Conservation (phyloP, 2,888 invertebrate genomes). For the Eupithecia inturbata region DNA sequence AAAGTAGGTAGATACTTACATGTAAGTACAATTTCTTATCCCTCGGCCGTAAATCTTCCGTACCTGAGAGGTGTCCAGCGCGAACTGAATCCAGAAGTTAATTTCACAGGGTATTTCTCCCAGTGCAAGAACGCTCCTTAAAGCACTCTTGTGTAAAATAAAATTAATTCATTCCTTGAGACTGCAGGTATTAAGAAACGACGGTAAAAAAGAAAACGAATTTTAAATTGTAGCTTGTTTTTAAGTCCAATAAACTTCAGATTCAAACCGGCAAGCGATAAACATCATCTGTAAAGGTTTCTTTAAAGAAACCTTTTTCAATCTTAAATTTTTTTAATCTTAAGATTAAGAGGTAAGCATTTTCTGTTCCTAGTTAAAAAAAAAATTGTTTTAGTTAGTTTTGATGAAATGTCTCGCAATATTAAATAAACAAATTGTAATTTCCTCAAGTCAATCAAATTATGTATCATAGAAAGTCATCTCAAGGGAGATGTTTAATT, state of each 20-base stretch:
- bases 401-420: not conserved
- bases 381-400: not conserved
- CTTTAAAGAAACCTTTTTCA: too few species aligned
- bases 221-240: conserved; percentile 35
- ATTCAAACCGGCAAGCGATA: not conserved
- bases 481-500: conserved; percentile 66
- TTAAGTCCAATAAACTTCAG: not conserved
- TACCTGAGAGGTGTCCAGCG: conserved; percentile 77
- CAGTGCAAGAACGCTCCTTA: conserved; percentile 66
- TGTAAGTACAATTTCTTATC: conserved; percentile 51
- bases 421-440: conserved; percentile 47
- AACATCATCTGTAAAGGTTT: not conserved
- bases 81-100: conserved; percentile 74
- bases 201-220: conserved; percentile 46
- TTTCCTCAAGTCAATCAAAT: conserved; percentile 74
- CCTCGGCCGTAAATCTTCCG: conserved; percentile 69
- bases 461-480: conserved; percentile 54
- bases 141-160: conserved; percentile 74
- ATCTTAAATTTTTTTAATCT: too few species aligned
- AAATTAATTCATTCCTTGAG: conserved; percentile 69
- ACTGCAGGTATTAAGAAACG: conserved; percentile 52
- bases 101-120: conserved; percentile 81
- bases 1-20: conserved; percentile 49
- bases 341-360: too few species aligned
- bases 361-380: not conserved